A percentile compares a stretch with the other conserved stretches of the same genome.
Evolutionary conservation across 2,888 invertebrate species (phyloP).

Genomic region (Lasioglossum lativentre): DNA sequence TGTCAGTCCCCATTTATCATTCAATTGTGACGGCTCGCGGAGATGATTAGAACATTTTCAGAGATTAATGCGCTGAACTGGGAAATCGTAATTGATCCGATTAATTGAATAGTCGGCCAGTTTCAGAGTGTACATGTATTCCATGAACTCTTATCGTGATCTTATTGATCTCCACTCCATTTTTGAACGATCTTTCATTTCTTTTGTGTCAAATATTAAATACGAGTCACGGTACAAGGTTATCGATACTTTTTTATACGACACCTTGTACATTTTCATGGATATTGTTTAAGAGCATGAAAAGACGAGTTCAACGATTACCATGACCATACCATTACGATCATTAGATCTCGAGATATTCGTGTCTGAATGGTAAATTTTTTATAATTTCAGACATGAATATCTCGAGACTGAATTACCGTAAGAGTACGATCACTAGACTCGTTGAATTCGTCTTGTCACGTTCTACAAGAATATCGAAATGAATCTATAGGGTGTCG

Average conservation of each 20-base stretch:
- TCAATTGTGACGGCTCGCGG: not conserved
- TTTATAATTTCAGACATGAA: not conserved
- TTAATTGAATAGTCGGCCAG: not conserved
- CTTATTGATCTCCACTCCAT: not conserved
- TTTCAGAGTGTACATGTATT: not conserved
- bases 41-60: not conserved
- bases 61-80: not conserved
- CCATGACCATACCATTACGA: not conserved
- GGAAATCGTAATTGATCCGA: not conserved
- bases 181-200: not conserved
- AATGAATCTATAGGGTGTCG: not conserved
- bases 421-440: not conserved
- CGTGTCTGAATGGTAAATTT: not conserved
- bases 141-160: not conserved
- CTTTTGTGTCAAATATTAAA: no score
- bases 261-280: not conserved
- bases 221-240: no score
- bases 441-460: not conserved
- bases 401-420: not conserved
- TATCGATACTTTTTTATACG: not conserved
- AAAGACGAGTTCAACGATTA: not conserved
- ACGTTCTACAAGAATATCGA: not conserved
- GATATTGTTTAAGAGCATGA: not conserved
- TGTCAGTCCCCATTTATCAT: conserved; percentile 6
- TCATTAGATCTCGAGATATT: not conserved